Evolutionary conservation across 2,113 vertebrate species (phyloP).

Genomic region (Campylomormyrus numenius): DNA sequence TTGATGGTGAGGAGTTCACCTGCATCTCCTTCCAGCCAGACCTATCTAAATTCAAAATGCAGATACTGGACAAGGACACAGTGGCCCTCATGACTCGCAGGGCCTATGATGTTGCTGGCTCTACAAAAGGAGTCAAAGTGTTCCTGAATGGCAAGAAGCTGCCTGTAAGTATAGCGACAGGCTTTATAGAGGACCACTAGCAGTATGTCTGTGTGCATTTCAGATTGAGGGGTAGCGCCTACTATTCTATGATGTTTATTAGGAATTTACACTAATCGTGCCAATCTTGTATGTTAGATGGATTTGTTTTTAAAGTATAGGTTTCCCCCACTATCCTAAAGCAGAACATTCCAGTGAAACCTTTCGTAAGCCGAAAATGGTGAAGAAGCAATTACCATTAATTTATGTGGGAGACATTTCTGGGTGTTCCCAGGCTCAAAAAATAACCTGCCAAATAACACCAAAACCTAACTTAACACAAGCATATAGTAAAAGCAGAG

Average conservation of each 20-base stretch:
- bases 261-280: neutral
- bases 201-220: neutral
- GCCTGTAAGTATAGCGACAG: constrained; percentile 66
- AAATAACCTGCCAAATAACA: too few species aligned
- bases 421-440: too few species aligned
- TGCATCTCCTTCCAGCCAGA: constrained; percentile 93
- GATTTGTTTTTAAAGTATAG: neutral
- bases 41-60: constrained; percentile 94
- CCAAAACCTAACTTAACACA: too few species aligned
- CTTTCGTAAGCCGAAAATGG: neutral
- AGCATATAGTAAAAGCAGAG: too few species aligned
- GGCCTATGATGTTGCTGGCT: constrained; percentile 88
- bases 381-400: too few species aligned
- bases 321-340: neutral
- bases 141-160: constrained; percentile 83
- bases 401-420: too few species aligned
- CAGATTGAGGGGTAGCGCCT: neutral
- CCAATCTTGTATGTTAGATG: neutral
- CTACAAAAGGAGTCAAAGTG: constrained; percentile 79
- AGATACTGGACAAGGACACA: constrained; percentile 79
- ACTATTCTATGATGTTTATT: neutral
- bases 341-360: neutral
- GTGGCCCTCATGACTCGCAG: constrained; percentile 90
- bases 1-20: constrained; percentile 83
- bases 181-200: neutral